Percentiles rank a stretch among this genome's conserved stretches.
Conservation (phyloP, 2,888 invertebrate genomes). For the Hyposoter dolosus region DNA sequence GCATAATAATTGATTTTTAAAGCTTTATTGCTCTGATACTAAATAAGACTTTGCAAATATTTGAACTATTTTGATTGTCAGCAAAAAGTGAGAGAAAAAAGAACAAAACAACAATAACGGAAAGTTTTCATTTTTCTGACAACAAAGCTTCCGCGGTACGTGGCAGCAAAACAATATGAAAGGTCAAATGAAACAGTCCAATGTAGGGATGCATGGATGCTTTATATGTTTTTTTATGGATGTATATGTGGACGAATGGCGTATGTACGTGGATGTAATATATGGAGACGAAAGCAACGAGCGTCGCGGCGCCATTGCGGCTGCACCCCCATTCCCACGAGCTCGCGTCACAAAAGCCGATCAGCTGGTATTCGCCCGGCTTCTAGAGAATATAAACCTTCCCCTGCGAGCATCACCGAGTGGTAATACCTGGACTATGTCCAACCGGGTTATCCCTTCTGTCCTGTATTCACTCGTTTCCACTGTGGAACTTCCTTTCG, state of each 20-base stretch:
- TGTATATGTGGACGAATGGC: constrained; percentile 26
- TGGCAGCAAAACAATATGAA: constrained; percentile 18
- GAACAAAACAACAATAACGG: neutral
- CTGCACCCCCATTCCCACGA: constrained; percentile 78
- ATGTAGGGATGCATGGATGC: neutral
- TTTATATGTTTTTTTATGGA: constrained; percentile 24
- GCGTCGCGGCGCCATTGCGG: constrained; percentile 81
- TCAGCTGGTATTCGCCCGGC: constrained; percentile 80
- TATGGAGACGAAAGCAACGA: constrained; percentile 66
- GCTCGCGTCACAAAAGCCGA: constrained; percentile 73
- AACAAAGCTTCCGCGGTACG: neutral
- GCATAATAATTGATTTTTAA: too few relatives aligned
- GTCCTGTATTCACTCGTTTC: constrained; percentile 53
- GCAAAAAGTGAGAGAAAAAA: neutral
- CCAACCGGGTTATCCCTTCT: constrained; percentile 83
- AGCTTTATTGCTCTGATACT: neutral
- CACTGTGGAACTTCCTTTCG: constrained; percentile 66
- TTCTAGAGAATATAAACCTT: constrained; percentile 42
- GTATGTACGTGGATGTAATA: constrained; percentile 44
- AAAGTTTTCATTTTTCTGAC: neutral
- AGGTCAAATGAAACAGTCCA: neutral
- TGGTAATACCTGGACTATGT: constrained; percentile 80
- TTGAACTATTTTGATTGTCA: neutral
- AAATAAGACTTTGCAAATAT: neutral
- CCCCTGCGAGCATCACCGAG: constrained; percentile 19